A percentile compares a stretch with the other conserved stretches of the same genome.
These are phyloP conservation scores for Hypotaenidia okinawae DNA, from an alignment of 2,797 vertebrate species.

Conservation along the genomic window DNA sequence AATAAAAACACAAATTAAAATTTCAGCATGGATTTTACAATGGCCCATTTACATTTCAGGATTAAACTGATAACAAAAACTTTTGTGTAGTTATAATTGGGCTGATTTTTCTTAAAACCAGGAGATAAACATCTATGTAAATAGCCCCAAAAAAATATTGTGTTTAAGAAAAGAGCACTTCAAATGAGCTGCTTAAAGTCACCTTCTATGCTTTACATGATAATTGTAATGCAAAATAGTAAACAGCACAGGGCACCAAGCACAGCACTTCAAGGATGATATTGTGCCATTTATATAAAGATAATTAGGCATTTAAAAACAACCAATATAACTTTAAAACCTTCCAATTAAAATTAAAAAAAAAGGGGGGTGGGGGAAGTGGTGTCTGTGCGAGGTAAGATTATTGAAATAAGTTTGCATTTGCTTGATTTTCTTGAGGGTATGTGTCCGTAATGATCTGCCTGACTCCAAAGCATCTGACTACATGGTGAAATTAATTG, in stretches of 20 bases:
- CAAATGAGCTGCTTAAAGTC: constrained; percentile 75
- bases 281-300: constrained; percentile 67
- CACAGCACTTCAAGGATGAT: constrained; percentile 59
- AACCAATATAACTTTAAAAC: constrained; percentile 68
- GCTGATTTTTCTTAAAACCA: constrained; percentile 69
- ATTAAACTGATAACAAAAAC: constrained; percentile 74
- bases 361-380: too few relatives aligned
- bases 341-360: constrained; percentile 64
- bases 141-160: constrained; percentile 72
- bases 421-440: constrained; percentile 33
- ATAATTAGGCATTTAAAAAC: constrained; percentile 77
- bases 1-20: constrained; percentile 70
- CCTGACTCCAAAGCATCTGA: constrained; percentile 40
- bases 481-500: constrained; percentile 5
- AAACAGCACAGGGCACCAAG: constrained; percentile 61
- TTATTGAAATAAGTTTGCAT: constrained; percentile 67
- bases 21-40: constrained; percentile 67
- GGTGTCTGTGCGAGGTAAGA: constrained; percentile 19
- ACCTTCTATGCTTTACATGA: constrained; percentile 74
- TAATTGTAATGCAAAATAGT: constrained; percentile 76
- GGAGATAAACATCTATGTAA: constrained; percentile 75
- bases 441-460: constrained; percentile 20
- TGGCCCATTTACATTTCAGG: constrained; percentile 71
- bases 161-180: constrained; percentile 60
- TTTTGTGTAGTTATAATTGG: constrained; percentile 76